Conservation (phyloP, 2,113 vertebrate genomes). For the Dryoscopus gambensis region DNA sequence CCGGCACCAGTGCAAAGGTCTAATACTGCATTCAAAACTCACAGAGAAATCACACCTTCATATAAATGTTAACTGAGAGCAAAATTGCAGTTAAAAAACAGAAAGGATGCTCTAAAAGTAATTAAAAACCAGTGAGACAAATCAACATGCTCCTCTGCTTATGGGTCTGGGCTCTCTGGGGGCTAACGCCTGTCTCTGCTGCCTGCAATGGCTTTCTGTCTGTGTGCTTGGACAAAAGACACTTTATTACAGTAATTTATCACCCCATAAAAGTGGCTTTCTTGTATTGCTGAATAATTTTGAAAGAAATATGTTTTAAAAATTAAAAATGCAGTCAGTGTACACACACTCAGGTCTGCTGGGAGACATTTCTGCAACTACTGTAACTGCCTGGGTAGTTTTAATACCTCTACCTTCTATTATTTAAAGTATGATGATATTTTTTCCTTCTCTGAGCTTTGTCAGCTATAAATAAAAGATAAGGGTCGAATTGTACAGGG, state of each 20-base stretch:
- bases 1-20: neutral
- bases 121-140: conserved; percentile 74
- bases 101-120: conserved; percentile 68
- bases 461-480: conserved; percentile 98
- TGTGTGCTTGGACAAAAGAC: conserved; percentile 74
- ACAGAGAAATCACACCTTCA: conserved; percentile 5
- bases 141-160: conserved; percentile 56
- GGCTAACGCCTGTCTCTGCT: conserved; percentile 64
- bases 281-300: conserved; percentile 85
- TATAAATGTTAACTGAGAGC: conserved; percentile 65
- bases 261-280: conserved; percentile 90
- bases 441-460: conserved; percentile 85
- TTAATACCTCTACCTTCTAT: conserved; percentile 84
- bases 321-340: conserved; percentile 91
- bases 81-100: conserved; percentile 70
- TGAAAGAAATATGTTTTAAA: conserved; percentile 92
- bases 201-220: conserved; percentile 68
- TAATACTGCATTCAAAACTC: neutral
- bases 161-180: conserved; percentile 68
- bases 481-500: conserved; percentile 85
- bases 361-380: conserved; percentile 88
- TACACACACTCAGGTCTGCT: conserved; percentile 77
- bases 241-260: conserved; percentile 99
- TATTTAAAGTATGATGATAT: conserved; percentile 94
- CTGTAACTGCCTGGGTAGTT: conserved; percentile 83